Evolutionary conservation across 2,797 vertebrate species (phyloP).

Genomic region (Mormyrops boulengeri): DNA sequence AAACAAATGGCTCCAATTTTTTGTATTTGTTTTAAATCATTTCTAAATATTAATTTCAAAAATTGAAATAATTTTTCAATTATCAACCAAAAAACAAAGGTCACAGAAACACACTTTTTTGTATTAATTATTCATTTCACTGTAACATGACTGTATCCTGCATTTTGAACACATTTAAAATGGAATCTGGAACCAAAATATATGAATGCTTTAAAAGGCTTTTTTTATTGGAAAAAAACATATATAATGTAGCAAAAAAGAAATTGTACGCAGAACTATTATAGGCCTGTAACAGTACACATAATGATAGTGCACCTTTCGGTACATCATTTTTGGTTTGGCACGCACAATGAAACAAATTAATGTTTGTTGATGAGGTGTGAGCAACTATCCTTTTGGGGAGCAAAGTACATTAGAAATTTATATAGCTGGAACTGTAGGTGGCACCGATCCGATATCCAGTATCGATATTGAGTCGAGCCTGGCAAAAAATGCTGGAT

Average conservation of each 20-base stretch:
- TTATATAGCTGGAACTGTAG: not conserved
- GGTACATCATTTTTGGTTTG: not conserved
- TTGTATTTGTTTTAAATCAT: not conserved
- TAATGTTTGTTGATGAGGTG: not conserved
- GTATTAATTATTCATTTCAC: not conserved
- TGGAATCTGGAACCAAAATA: not conserved
- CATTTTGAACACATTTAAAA: not conserved
- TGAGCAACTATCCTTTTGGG: not conserved
- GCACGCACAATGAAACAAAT: not conserved
- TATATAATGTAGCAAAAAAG: not conserved
- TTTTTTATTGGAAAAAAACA: not conserved
- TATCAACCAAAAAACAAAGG: not conserved
- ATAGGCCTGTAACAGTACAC: not conserved
- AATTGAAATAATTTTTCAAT: not conserved
- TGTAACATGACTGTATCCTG: not conserved
- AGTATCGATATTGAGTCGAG: not conserved
- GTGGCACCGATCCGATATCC: not conserved
- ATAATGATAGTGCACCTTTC: not conserved
- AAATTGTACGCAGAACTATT: not conserved
- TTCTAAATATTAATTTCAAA: not conserved
- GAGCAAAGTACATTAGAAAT: not conserved
- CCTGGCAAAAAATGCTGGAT: not conserved
- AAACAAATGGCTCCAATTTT: not conserved
- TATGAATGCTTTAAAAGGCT: not conserved
- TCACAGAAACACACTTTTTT: not conserved